Conservation (phyloP, 1,140 invertebrate genomes). For the Pygmarrhopalites habei region DNA sequence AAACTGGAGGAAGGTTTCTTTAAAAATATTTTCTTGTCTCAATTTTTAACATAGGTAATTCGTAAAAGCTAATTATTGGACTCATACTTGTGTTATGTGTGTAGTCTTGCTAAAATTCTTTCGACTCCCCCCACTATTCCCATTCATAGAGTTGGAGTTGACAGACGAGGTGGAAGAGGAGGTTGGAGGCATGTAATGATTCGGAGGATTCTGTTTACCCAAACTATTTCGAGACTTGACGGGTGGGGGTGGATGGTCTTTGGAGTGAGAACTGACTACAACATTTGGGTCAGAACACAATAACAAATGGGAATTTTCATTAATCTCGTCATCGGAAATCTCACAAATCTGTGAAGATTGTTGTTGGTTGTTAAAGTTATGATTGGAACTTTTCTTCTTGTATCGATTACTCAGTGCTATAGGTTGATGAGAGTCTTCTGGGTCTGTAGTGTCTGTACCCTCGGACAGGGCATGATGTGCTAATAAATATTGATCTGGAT, state of each 20-base stretch:
- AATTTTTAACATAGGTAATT: not conserved
- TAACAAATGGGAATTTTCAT: slow-evolving; percentile 34
- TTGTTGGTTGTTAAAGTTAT: slow-evolving; percentile 8
- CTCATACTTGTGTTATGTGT: slow-evolving; percentile 36
- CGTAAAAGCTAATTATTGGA: not conserved
- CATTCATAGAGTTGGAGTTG: slow-evolving; percentile 7
- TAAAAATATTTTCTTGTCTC: not conserved
- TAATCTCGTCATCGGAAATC: slow-evolving; percentile 34
- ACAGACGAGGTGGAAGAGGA: not conserved
- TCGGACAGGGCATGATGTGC: slow-evolving; percentile 21
- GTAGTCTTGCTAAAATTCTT: slow-evolving; percentile 34
- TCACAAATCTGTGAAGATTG: slow-evolving; percentile 13
- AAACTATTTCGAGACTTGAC: not conserved
- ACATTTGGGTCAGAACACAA: not conserved
- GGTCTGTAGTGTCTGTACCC: slow-evolving; percentile 10
- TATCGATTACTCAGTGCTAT: slow-evolving; percentile 33
- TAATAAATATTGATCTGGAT: slow-evolving; percentile 34
- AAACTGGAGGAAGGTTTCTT: not conserved
- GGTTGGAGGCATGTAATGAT: too few species aligned
- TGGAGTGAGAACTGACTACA: slow-evolving; percentile 3
- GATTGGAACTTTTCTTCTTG: slow-evolving; percentile 20
- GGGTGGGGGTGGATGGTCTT: not conserved
- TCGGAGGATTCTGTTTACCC: too few species aligned
- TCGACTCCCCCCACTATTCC: not conserved
- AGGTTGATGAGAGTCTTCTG: slow-evolving; percentile 17